Evolutionary conservation across 2,113 vertebrate species (phyloP).

Genomic region (Carlito syrichta): DNA sequence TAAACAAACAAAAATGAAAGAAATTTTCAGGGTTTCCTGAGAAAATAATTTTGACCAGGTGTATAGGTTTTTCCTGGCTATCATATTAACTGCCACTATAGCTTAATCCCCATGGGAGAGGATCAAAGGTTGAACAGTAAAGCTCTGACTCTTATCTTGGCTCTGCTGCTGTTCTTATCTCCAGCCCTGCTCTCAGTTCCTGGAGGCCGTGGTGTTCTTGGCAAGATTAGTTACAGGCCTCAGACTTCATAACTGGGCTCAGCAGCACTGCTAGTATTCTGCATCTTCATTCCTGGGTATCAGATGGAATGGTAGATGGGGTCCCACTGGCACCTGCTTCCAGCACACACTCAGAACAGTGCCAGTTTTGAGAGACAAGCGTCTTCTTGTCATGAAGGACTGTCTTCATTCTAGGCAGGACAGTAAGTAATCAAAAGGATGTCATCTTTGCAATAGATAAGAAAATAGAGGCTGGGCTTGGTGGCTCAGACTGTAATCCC

Average conservation of each 20-base stretch:
- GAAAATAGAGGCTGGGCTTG: no score
- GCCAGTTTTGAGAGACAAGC: neutral
- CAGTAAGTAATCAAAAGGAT: neutral
- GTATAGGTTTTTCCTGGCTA: neutral
- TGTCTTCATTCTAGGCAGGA: neutral
- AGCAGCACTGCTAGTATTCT: fast-evolving
- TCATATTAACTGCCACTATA: neutral
- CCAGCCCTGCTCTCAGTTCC: neutral
- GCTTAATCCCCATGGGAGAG: neutral
- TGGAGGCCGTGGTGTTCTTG: neutral
- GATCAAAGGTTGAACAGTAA: neutral
- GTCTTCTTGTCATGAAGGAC: neutral
- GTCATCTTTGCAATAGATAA: neutral
- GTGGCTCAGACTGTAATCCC: no score
- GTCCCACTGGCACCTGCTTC: neutral
- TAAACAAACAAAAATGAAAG: neutral
- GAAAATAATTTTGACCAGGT: neutral
- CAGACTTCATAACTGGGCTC: neutral
- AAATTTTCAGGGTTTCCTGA: neutral
- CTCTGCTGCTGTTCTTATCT: neutral
- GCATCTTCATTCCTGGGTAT: neutral
- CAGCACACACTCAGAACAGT: neutral
- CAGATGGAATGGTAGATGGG: neutral
- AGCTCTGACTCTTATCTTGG: neutral
- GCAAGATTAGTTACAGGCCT: no score